phyloP scores from a whole-genome alignment of 2,797 vertebrate genomes.

The Melopsittacus undulatus region DNA sequence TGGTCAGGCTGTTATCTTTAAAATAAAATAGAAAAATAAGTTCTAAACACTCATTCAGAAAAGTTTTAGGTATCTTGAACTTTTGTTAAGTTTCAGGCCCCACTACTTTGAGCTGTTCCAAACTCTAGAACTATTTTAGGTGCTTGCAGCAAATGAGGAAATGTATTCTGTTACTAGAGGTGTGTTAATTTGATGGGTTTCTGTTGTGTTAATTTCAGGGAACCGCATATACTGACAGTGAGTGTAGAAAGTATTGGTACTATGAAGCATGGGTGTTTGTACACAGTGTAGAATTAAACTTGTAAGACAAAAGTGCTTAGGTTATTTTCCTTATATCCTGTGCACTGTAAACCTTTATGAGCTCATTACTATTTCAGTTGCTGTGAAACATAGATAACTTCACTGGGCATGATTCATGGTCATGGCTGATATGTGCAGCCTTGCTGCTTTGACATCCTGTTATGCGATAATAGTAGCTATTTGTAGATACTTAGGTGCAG shows the following conservation, averaged over 20 bases:
- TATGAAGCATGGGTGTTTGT: not conserved
- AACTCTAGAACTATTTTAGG: not conserved
- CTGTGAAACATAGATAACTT: constrained; percentile 25
- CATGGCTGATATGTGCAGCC: constrained; percentile 24
- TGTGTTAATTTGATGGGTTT: not conserved
- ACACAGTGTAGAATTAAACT: not conserved
- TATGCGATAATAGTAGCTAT: not conserved
- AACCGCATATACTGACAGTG: not conserved
- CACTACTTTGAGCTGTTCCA: not conserved
- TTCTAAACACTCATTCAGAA: not conserved
- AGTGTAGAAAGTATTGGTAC: not conserved
- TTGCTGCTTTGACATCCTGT: constrained; percentile 34
- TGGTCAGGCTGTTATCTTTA: not conserved
- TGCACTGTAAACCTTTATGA: not conserved
- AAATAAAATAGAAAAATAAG: not conserved
- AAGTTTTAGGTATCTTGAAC: not conserved
- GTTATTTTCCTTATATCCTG: not conserved
- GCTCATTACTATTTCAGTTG: not conserved
- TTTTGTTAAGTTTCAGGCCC: not conserved
- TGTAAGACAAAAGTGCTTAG: not conserved
- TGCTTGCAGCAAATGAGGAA: not conserved
- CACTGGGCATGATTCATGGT: constrained; percentile 1
- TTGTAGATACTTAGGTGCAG: not conserved
- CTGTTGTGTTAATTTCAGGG: not conserved
- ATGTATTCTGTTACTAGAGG: not conserved